Base-by-base conservation (phyloP, 2,888 invertebrate genomes). In the Uloborus plumipes region DNA sequence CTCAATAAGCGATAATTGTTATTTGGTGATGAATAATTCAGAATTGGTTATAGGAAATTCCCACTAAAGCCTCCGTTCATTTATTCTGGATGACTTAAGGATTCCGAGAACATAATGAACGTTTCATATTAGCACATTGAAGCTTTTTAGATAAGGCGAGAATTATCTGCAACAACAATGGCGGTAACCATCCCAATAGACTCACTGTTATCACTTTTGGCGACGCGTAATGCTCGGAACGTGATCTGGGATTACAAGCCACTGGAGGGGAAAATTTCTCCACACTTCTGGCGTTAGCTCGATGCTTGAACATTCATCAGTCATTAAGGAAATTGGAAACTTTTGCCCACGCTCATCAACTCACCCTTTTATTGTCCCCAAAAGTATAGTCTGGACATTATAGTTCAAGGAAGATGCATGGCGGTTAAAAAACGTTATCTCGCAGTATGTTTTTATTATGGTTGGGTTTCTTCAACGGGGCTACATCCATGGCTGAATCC, bases 321-420 rank as follows among this genome's bases (percentile, higher is more conserved):
- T 73, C 72, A 73, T 73, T 73, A 73, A 73, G 64, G 50, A 73
- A 64, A 73, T 64, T 51, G 39, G 39, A 50, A 39, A 73, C 31
- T 73, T 73, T 51, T 51, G 59, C 64, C n/a, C 72, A 73, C 72
- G 72, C 64, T 50, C 72, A 7, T 22, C 51, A 53, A 39, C 64
- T 73, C 62, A 53, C 64, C 72, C 61, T 31, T 31, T 31, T 31
- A 31, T 31, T 31, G 31, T 31, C 31, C 31, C 31, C 31, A 31
- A 31, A 31, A 31, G 31, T 31, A 31, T 31, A 31, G 2, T 31
- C 31, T 31, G 31, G 31, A 31, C 31, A 31, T 31, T 31, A 4
- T 31, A 31, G 31, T 31, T 31, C 7, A 31, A 53, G 39, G n/a
- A 22, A 3, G 50, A n/a, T n/a, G n/a, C n/a, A n/a, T n/a, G n/a